These are phyloP conservation scores for Myotis lucifugus DNA, from an alignment of 2,113 vertebrate species.

Conservation along the genomic window DNA sequence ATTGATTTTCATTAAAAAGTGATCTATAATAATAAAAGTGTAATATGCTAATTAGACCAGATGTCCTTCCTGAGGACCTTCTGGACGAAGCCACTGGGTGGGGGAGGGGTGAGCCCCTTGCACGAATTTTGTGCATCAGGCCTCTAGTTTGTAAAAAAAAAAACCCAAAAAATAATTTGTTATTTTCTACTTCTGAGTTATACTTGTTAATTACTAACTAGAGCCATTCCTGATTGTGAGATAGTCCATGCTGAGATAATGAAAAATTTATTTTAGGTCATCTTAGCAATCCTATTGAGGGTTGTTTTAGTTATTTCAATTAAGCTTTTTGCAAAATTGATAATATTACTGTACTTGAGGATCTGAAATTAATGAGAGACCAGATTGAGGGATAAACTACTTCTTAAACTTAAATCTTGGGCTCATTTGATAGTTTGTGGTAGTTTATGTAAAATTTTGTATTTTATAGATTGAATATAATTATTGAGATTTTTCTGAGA, in stretches of 20 bases:
- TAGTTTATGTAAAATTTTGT: background rate
- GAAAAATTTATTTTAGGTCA: background rate
- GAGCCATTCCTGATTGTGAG: background rate
- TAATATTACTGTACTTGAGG: background rate
- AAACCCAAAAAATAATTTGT: background rate
- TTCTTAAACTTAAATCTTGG: background rate
- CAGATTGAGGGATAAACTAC: background rate
- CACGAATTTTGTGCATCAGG: no score
- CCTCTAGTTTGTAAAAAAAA: no score
- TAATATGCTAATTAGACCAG: no score
- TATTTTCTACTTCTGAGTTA: background rate
- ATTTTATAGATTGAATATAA: background rate
- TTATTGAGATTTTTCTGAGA: background rate
- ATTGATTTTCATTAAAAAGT: constrained; percentile 35
- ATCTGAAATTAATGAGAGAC: constrained; percentile 29
- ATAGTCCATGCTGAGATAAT: background rate
- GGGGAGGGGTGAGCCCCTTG: no score
- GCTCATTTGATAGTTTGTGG: background rate
- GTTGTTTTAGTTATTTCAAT: background rate
- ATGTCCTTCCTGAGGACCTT: no score
- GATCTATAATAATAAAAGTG: background rate
- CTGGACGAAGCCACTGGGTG: rapidly evolving
- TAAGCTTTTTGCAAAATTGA: background rate
- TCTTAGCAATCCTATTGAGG: background rate
- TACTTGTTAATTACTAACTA: background rate